Evolutionary conservation across 2,797 vertebrate species (phyloP).

Genomic region (Geotrypetes seraphini): DNA sequence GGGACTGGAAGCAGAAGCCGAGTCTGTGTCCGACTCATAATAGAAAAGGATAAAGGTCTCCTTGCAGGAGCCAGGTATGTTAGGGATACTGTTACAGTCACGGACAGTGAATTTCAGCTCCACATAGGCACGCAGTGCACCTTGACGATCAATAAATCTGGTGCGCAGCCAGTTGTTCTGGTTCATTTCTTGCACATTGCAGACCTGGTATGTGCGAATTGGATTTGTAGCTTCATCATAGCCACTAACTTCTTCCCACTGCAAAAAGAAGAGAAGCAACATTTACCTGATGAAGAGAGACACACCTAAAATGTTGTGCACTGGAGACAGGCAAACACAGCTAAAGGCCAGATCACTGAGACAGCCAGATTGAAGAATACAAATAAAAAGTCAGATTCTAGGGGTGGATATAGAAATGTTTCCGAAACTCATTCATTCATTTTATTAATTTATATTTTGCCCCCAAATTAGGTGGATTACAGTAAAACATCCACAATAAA

Average conservation of each 20-base stretch:
- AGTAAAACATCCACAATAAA: no score
- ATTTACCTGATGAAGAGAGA: not conserved
- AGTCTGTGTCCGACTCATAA: slow-evolving; percentile 88
- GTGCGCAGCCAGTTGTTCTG: slow-evolving; percentile 98
- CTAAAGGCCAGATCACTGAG: not conserved
- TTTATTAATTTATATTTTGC: no score
- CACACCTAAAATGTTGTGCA: not conserved
- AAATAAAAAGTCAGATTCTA: not conserved
- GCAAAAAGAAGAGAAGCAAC: slow-evolving; percentile 8
- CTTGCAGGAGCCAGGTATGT: slow-evolving; percentile 95
- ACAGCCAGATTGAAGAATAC: not conserved
- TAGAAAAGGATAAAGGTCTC: slow-evolving; percentile 98
- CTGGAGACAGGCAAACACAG: not conserved
- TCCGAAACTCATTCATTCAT: no score
- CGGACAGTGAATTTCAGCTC: slow-evolving; percentile 95
- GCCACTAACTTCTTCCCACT: slow-evolving; percentile 98
- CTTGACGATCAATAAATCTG: slow-evolving; percentile 82
- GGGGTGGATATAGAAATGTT: no score
- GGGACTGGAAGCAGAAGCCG: slow-evolving; percentile 84
- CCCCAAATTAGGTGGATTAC: no score
- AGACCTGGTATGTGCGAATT: slow-evolving; percentile 94
- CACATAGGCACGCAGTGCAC: slow-evolving; percentile 87
- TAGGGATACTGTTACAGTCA: slow-evolving; percentile 95
- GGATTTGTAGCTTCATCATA: slow-evolving; percentile 94
- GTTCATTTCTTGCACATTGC: slow-evolving; percentile 78